These are phyloP conservation scores for Drosophila eugracilis DNA, from an alignment of 1,140 invertebrate species.

Conservation along the genomic window DNA sequence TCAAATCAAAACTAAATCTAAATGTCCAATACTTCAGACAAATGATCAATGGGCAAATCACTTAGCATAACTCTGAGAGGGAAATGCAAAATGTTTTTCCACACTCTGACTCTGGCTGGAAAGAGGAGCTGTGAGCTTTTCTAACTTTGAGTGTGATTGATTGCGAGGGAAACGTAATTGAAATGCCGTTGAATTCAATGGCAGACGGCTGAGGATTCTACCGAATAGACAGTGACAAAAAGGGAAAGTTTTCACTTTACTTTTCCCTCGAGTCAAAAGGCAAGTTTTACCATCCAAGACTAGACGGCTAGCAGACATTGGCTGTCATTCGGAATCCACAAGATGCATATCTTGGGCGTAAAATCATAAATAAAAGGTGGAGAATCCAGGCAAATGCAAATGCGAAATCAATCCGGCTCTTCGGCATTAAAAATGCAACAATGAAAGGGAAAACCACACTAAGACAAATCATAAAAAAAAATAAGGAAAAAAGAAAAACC, in stretches of 20 bases:
- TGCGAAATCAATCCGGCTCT: slow-evolving; percentile 65
- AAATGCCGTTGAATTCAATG: slow-evolving; percentile 55
- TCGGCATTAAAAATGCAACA: slow-evolving; percentile 74
- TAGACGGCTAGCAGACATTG: slow-evolving; percentile 62
- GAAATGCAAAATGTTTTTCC: slow-evolving; percentile 58
- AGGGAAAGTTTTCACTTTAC: slow-evolving; percentile 74
- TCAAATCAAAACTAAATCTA: slow-evolving; percentile 39
- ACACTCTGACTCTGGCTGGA: slow-evolving; percentile 21
- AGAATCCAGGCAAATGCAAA: slow-evolving; percentile 51
- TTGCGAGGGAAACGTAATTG: slow-evolving; percentile 68
- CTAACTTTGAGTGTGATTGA: slow-evolving; percentile 75
- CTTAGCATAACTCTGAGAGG: slow-evolving; percentile 28
- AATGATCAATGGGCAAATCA: slow-evolving; percentile 51
- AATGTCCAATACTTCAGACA: slow-evolving; percentile 30
- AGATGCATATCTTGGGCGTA: slow-evolving; percentile 38
- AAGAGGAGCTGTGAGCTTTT: slow-evolving; percentile 46
- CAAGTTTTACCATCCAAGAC: slow-evolving; percentile 15
- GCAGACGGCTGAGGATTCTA: neutral
- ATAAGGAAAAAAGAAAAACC: slow-evolving; percentile 59
- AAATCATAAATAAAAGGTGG: slow-evolving; percentile 54
- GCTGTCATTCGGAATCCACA: slow-evolving; percentile 39
- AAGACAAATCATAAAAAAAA: slow-evolving; percentile 71
- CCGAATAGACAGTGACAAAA: slow-evolving; percentile 53
- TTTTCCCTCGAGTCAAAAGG: slow-evolving; percentile 21
- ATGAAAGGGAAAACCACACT: slow-evolving; percentile 44